phyloP scores from a whole-genome alignment of 2,113 vertebrate genomes.

The Engystomops pustulosus region DNA sequence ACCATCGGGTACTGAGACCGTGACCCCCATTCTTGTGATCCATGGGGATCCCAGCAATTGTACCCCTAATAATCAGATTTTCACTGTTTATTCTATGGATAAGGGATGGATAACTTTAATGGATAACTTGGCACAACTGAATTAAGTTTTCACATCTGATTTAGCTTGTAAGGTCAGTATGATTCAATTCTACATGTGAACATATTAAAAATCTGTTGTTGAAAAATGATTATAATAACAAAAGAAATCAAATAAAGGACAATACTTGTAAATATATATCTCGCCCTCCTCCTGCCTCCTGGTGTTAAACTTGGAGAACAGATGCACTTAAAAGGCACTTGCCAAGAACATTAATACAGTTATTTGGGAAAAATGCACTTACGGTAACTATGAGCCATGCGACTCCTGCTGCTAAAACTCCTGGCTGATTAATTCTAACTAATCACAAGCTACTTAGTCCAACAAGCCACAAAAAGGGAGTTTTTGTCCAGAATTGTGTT shows the following conservation, averaged over 20 bases:
- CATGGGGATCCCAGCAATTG: too few species aligned
- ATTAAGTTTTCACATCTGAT: too few species aligned
- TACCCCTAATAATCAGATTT: too few species aligned
- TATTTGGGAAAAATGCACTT: neutral
- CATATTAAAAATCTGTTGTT: too few species aligned
- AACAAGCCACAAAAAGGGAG: neutral
- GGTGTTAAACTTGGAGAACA: neutral
- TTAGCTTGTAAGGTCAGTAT: too few species aligned
- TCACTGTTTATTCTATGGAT: too few species aligned
- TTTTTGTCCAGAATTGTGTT: neutral
- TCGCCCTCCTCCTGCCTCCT: neutral
- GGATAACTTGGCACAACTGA: too few species aligned
- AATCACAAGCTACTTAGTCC: neutral
- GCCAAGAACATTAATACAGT: constrained; percentile 5
- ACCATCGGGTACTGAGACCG: too few species aligned
- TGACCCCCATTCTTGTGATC: too few species aligned
- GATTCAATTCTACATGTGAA: too few species aligned
- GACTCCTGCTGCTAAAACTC: neutral
- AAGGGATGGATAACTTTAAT: too few species aligned
- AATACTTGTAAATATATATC: neutral
- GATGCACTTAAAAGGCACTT: neutral
- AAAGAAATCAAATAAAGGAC: neutral
- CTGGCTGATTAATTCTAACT: neutral
- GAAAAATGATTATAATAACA: neutral
- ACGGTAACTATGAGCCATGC: neutral